Percentiles rank a stretch among this genome's conserved stretches.
Evolutionary conservation across 2,113 vertebrate species (phyloP).

Genomic region (Octodon degus): DNA sequence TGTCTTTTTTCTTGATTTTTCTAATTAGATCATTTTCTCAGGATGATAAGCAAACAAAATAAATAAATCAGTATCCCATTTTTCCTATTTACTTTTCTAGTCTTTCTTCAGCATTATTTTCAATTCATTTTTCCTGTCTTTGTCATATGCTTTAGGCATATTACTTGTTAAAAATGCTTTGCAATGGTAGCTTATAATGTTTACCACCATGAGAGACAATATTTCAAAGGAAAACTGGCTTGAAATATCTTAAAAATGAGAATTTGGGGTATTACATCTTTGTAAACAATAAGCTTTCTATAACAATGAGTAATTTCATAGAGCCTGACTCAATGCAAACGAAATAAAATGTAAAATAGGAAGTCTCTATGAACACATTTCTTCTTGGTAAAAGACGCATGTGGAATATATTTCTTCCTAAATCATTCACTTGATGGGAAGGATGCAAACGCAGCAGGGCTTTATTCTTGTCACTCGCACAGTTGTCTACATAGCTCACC

Average conservation of each 20-base stretch:
- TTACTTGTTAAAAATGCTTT: slow-evolving; percentile 35
- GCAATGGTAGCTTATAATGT: slow-evolving; percentile 18
- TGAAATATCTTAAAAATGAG: slow-evolving; percentile 24
- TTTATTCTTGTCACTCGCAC: background rate
- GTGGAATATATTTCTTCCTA: background rate
- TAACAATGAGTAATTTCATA: slow-evolving; percentile 1
- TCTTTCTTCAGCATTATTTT: slow-evolving; percentile 38
- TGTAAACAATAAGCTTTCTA: slow-evolving; percentile 45
- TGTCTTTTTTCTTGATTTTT: slow-evolving; percentile 28
- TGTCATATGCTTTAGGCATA: background rate
- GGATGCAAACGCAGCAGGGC: slow-evolving; percentile 16
- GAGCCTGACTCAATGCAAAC: background rate
- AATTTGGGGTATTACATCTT: background rate
- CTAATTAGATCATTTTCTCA: slow-evolving; percentile 48
- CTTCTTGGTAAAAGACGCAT: background rate
- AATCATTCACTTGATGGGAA: background rate
- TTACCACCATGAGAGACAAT: background rate
- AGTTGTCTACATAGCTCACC: background rate
- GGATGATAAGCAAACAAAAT: slow-evolving; percentile 31
- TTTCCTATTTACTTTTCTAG: slow-evolving; percentile 45
- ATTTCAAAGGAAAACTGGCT: slow-evolving; percentile 59
- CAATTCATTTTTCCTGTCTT: slow-evolving; percentile 36
- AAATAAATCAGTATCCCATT: slow-evolving; percentile 35
- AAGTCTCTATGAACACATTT: slow-evolving; percentile 31
- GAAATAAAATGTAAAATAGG: background rate